Evolutionary conservation across 92 coral and sea anemone species (phyloP), one percentile per base, ranked within the genome.

Genomic region (Zoanthus sociatus): DNA sequence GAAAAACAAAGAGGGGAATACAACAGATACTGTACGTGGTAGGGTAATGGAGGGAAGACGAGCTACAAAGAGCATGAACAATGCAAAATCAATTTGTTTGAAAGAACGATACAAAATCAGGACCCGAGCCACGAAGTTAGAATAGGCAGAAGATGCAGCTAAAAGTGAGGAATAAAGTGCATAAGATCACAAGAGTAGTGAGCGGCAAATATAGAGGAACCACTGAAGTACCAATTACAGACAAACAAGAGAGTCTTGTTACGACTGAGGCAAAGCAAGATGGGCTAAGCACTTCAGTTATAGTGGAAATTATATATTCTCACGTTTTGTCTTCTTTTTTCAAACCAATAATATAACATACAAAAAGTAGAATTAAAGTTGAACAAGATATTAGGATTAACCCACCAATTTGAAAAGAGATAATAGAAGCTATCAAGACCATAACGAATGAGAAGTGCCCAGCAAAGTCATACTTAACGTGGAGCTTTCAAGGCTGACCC

Each of bases 11-110:
- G 68, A 44, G 0, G 18, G 44, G 33, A 50, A 13, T 30, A 79
- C 71, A 79, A 31, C 84, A 79, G 84, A 50, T 47, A n/a, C n/a
- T n/a, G n/a, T n/a, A 70, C 78, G 4, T 83, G 77, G 63, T 47
- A 83, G 46, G 26, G 78, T 2, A 7, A 83, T 48, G 6, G 64
- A 83, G 63, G 61, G 48, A 47, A 83, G 63, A 17, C 67, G 78
- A 73, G 61, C 16, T 55, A 55, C n/a, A 44, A 82, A 82, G 64
- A 66, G n/a, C 15, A 78, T 50, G 67, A 50, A 53, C 68, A 42
- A 82, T 55, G 73, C 64, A 37, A 20, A 56, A 69, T 66, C 63
- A 54, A 60, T 16, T 75, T 45, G 76, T 42, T 61, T 67, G 11
- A 56, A 14, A 67, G 77, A 67, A 54, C 50, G 71, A 20, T 83